Conservation (phyloP, 2,888 invertebrate species). For the Tenthredo distinguenda region DNA sequence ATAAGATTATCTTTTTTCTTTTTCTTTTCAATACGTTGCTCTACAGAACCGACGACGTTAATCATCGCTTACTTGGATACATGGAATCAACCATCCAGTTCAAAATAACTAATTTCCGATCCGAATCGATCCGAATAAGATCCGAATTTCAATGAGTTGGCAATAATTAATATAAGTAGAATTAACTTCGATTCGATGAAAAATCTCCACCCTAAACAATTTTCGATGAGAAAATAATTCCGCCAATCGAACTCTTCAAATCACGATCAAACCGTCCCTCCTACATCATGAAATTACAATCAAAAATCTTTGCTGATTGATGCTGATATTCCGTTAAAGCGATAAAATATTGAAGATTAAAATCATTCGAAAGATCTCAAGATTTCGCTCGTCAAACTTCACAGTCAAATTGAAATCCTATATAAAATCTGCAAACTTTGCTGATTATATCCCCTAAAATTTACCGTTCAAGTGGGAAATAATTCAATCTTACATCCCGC, state of each 20-base stretch:
- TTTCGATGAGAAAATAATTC: neutral
- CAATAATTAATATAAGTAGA: neutral
- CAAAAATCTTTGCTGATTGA: conserved; percentile 21
- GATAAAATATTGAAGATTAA: neutral
- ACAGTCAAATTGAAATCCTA: neutral
- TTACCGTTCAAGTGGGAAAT: neutral
- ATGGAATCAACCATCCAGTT: neutral
- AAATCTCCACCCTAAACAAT: neutral
- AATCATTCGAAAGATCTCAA: neutral
- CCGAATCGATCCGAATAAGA: too few species aligned
- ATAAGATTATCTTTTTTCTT: neutral
- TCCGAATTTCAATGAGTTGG: neutral
- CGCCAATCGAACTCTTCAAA: neutral
- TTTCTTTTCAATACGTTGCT: neutral
- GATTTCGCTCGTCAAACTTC: neutral
- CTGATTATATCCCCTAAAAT: conserved; percentile 28
- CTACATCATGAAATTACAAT: neutral
- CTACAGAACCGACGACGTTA: neutral
- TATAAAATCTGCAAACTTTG: conserved; percentile 24
- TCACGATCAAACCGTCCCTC: neutral
- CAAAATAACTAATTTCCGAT: too few species aligned
- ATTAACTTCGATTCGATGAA: neutral
- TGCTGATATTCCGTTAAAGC: neutral
- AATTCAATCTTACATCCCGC: conserved; percentile 1
- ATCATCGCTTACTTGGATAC: neutral